These are phyloP conservation scores for Anseranas semipalmata DNA, from an alignment of 2,113 vertebrate genomes.

Conservation along the genomic window DNA sequence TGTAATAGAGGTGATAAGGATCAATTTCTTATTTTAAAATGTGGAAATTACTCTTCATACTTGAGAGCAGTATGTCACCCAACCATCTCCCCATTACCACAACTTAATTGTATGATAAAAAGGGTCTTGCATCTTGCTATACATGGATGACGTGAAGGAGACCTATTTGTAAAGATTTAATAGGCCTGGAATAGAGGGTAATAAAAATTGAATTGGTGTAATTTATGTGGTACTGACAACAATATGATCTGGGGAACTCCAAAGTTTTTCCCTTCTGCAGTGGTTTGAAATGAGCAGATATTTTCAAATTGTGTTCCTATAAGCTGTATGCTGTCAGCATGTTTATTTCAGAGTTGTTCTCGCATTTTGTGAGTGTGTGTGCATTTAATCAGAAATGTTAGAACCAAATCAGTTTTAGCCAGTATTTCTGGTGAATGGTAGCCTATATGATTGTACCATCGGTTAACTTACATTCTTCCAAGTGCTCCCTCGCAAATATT, in stretches of 20 bases:
- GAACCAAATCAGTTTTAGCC: background rate
- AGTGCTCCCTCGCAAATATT: background rate
- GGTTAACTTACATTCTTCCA: background rate
- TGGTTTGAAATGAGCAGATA: background rate
- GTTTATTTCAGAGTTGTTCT: background rate
- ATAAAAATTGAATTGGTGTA: slow-evolving; percentile 68
- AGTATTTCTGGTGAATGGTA: background rate
- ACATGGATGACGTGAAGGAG: slow-evolving; percentile 52
- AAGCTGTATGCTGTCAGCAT: background rate
- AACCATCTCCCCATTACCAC: background rate
- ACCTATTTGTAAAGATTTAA: slow-evolving; percentile 75
- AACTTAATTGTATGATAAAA: slow-evolving; percentile 68
- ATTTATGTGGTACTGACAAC: slow-evolving; percentile 59
- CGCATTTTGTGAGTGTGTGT: background rate
- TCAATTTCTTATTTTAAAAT: slow-evolving; percentile 75
- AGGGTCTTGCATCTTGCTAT: slow-evolving; percentile 52
- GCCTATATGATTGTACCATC: background rate
- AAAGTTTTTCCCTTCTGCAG: background rate
- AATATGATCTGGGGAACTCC: slow-evolving; percentile 49
- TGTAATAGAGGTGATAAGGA: slow-evolving; percentile 28
- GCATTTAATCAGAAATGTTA: background rate
- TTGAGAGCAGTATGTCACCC: slow-evolving; percentile 39
- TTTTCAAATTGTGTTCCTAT: slow-evolving; percentile 1
- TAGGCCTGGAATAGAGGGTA: slow-evolving; percentile 66
- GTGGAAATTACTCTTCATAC: slow-evolving; percentile 65